Evolutionary conservation across 2,888 invertebrate species (phyloP).

Genomic region (Archips xylosteana): DNA sequence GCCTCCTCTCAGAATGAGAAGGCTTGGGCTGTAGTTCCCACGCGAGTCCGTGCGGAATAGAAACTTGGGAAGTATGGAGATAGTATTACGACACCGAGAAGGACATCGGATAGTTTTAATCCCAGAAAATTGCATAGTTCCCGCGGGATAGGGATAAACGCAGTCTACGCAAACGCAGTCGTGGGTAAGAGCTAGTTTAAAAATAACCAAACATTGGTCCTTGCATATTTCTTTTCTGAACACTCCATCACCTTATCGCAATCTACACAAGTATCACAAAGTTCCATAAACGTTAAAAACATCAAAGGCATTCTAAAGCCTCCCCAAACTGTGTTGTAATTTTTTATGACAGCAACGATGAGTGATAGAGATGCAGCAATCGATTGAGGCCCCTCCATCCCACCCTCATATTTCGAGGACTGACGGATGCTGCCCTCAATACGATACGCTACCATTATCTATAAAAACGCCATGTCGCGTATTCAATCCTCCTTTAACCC

Average conservation of each 20-base stretch:
- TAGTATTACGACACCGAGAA: no score
- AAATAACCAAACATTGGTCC: no score
- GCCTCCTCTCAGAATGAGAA: no score
- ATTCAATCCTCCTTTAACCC: conserved; percentile 3
- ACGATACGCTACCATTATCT: neutral
- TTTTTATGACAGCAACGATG: conserved; percentile 37
- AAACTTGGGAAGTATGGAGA: no score
- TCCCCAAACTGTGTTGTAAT: conserved; percentile 16
- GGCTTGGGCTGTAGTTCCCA: no score
- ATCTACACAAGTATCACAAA: neutral
- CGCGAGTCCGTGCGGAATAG: no score
- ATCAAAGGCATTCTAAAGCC: neutral
- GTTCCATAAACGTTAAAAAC: neutral
- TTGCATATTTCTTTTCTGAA: neutral
- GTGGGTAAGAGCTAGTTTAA: no score
- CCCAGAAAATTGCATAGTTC: no score
- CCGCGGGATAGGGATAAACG: no score
- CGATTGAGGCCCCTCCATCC: conserved; percentile 21
- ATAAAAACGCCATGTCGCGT: neutral
- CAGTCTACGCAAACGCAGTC: no score
- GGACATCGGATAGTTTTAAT: no score
- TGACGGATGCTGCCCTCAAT: conserved; percentile 29
- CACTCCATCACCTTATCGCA: neutral
- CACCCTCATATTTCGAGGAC: conserved; percentile 13
- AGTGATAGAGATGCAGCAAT: conserved; percentile 36